Conservation (phyloP, 2,113 vertebrate species). For the Verasper variegatus region DNA sequence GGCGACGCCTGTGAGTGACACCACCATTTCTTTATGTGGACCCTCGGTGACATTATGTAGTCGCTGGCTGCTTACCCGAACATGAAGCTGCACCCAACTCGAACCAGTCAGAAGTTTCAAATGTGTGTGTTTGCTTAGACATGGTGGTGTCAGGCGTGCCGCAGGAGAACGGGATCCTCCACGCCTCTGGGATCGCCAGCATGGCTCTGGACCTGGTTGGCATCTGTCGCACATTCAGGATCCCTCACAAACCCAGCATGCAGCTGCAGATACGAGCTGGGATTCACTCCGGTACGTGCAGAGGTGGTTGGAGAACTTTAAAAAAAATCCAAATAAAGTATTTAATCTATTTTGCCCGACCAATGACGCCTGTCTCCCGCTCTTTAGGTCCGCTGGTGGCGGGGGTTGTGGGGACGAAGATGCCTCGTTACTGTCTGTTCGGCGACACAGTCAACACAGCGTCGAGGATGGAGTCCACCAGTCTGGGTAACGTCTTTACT, state of each 20-base stretch:
- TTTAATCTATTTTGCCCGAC: rapidly evolving
- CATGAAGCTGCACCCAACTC: no score
- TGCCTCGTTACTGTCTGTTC: conserved; percentile 93
- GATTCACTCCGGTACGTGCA: conserved; percentile 82
- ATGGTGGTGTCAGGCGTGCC: conserved; percentile 89
- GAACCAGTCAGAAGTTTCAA: no score
- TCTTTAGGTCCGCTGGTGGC: conserved; percentile 88
- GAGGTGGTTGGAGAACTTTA: neutral
- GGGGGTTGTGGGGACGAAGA: conserved; percentile 92
- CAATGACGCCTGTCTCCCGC: neutral
- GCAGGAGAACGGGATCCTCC: conserved; percentile 84
- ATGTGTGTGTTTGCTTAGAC: conserved; percentile 71
- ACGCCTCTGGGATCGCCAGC: conserved; percentile 84
- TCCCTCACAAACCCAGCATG: conserved; percentile 85
- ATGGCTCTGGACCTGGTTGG: conserved; percentile 88
- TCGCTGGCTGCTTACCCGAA: no score
- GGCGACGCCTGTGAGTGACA: conserved; percentile 85
- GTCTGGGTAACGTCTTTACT: conserved; percentile 80
- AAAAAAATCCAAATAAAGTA: no score
- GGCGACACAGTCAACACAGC: conserved; percentile 93
- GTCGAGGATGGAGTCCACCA: conserved; percentile 93
- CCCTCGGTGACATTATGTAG: no score
- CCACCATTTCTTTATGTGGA: no score
- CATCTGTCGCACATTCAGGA: conserved; percentile 85
- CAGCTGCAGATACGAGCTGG: conserved; percentile 87